Base-by-base conservation (phyloP, 2,113 vertebrate genomes). In the Caranx melampygus region DNA sequence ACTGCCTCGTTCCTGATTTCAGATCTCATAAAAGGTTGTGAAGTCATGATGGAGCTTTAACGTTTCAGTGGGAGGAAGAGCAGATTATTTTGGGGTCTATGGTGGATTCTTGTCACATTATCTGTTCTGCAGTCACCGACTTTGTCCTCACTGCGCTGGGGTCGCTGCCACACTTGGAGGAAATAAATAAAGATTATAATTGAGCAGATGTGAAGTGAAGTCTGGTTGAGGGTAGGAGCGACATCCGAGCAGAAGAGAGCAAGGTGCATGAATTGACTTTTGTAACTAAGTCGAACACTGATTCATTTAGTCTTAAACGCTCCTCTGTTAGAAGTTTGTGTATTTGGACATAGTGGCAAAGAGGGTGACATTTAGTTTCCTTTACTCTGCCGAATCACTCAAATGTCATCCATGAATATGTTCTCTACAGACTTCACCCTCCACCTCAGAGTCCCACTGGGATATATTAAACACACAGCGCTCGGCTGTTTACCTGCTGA, bases 81-180 rank as follows among this genome's bases (percentile, higher is more conserved):
- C 62, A 77, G 70, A 73, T 79, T 83, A 87, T 83, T 88, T 79
- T 4, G 20, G 62, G 62, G 40, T 64, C 49, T 61, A 78, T 42
- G 10, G 58, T 52, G 72, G 66, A 83, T 88, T 88, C 79, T 44
- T 77, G 80, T 90, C 82, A 87, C 81, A 91, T 87, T 54, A 85
- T n/a, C 57, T 58, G 47, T 34, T 57, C 57, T 47, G 34, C 59
- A 63, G 70, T 47, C 47, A 63, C 45, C 2, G 3, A 42, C 51
- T 61, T 65, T 21, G 26, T 66, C 40, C 42, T 35, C 49, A 26
- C 26, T 61, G 10, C 21, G 6, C 18, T 10, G 15, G n/a, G 47
- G 35, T 61, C 10, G 2, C 70, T 57, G 58, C 15, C n/a, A 42
- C 55, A 35, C 37, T 45, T 47, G 18, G 31, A 13, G n/a, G 45